Conservation (phyloP, 1,140 invertebrate species). For the Philopotamus ludificatus region DNA sequence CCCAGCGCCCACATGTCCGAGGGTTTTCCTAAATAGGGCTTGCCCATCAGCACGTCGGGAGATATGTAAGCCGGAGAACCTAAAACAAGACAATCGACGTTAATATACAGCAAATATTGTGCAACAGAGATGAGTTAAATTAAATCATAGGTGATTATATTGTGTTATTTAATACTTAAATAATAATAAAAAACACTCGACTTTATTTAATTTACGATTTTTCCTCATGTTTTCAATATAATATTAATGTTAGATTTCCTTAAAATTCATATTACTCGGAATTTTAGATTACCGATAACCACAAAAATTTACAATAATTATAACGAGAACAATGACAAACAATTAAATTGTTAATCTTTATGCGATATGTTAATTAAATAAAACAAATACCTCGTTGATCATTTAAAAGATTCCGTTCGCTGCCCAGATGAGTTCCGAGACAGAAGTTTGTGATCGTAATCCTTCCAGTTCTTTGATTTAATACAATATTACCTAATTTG, state of each 20-base stretch:
- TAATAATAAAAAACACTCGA: too few relatives aligned
- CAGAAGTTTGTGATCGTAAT: conserved; percentile 82
- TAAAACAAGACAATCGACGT: too few relatives aligned
- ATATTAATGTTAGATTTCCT: background rate
- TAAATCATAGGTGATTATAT: too few relatives aligned
- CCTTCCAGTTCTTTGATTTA: conserved; percentile 68
- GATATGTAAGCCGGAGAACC: conserved; percentile 83
- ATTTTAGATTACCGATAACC: too few relatives aligned
- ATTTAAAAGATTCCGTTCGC: conserved; percentile 71
- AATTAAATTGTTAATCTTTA: too few relatives aligned
- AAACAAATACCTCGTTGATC: conserved; percentile 75
- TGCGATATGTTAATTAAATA: too few relatives aligned
- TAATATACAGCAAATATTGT: too few relatives aligned
- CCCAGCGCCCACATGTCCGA: conserved; percentile 87
- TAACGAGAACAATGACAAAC: conserved; percentile 7
- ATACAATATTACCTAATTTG: conserved; percentile 78
- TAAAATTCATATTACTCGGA: background rate
- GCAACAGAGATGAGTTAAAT: conserved; percentile 10
- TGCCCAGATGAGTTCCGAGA: conserved; percentile 74
- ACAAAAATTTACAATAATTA: background rate
- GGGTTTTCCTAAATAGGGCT: conserved; percentile 73
- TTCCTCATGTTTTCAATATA: too few relatives aligned
- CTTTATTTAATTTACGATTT: too few relatives aligned
- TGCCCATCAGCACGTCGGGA: conserved; percentile 78
- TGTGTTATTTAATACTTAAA: conserved; percentile 1